phyloP scores from a whole-genome alignment of 2,113 vertebrate genomes.

The Ceyx melanurus region DNA sequence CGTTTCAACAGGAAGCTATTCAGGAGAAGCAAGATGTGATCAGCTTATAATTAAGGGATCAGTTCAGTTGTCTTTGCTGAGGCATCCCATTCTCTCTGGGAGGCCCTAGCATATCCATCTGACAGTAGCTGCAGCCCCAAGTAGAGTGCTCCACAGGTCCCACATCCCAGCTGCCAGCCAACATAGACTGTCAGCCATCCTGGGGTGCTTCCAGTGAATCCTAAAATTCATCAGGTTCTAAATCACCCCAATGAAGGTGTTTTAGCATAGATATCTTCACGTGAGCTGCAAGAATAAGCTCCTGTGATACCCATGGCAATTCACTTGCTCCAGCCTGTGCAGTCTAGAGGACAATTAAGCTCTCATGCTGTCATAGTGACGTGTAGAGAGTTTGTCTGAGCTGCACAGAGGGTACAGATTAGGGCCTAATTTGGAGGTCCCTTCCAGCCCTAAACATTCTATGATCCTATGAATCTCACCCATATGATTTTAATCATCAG shows the following conservation, averaged over 20 bases:
- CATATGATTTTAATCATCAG: background rate
- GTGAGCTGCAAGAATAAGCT: background rate
- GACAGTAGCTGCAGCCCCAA: background rate
- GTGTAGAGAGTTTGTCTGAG: background rate
- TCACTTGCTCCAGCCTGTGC: background rate
- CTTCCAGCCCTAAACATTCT: too few species aligned
- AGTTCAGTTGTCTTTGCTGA: background rate
- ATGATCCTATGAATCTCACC: background rate
- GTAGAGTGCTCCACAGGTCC: background rate
- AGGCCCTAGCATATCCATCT: background rate
- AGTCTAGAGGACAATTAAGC: background rate
- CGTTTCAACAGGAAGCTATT: background rate
- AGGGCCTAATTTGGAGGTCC: background rate
- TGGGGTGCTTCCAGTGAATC: background rate
- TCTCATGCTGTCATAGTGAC: background rate
- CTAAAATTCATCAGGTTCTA: background rate
- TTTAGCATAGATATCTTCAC: background rate
- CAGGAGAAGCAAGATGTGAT: background rate
- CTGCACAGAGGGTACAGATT: background rate
- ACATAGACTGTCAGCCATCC: background rate
- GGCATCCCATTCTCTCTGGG: background rate
- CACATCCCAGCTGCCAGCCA: background rate
- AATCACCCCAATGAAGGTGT: background rate
- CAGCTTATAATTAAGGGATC: background rate
- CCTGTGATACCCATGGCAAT: rapidly evolving